Evolutionary conservation across 2,797 vertebrate genomes (phyloP).

Genomic region (Typhlichthys subterraneus): DNA sequence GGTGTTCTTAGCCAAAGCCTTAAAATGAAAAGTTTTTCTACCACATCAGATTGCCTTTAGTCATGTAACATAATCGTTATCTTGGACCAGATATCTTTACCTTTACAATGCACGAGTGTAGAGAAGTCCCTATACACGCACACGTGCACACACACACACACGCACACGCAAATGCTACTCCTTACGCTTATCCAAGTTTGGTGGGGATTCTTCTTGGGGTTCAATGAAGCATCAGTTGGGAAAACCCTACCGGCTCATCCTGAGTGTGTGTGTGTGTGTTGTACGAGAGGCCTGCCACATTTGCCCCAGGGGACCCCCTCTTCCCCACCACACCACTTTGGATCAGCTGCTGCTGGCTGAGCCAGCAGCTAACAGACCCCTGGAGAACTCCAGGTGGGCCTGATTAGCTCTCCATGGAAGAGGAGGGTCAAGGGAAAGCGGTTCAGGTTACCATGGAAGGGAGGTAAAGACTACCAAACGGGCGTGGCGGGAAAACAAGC

Average conservation of each 20-base stretch:
- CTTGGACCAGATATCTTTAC: neutral
- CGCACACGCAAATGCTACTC: neutral
- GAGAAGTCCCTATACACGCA: neutral
- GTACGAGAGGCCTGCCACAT: conserved; percentile 51
- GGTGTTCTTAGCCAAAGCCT: neutral
- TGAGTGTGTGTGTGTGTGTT: conserved; percentile 50
- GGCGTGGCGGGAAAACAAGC: conserved; percentile 40
- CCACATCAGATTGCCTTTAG: conserved; percentile 10
- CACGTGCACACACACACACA: neutral
- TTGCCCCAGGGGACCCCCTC: conserved; percentile 55
- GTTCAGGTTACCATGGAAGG: conserved; percentile 61
- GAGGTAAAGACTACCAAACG: neutral
- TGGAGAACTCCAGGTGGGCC: conserved; percentile 73
- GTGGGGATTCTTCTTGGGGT: conserved; percentile 49
- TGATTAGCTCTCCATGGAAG: conserved; percentile 76
- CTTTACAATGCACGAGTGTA: conserved; percentile 22
- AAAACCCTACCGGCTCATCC: conserved; percentile 53
- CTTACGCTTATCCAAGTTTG: conserved; percentile 25
- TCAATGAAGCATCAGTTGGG: conserved; percentile 56
- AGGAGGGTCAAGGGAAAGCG: conserved; percentile 68
- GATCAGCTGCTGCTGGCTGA: conserved; percentile 75
- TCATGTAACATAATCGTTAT: conserved; percentile 23
- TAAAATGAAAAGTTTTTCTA: neutral
- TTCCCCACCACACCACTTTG: conserved; percentile 16
- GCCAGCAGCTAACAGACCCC: conserved; percentile 64